Conservation (phyloP, 2,113 vertebrate species). For the Hemibagrus wyckioides region DNA sequence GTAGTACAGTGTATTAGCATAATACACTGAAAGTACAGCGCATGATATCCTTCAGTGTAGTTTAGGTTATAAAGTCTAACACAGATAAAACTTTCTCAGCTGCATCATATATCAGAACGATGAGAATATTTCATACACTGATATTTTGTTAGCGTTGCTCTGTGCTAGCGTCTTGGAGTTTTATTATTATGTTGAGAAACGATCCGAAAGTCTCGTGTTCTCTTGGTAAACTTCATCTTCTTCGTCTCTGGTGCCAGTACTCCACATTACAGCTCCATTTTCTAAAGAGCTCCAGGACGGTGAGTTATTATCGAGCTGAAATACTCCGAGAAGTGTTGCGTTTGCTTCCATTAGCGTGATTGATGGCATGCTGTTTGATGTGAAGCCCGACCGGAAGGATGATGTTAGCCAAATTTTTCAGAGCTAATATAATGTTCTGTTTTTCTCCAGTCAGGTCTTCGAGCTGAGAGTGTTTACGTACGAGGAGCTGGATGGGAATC, state of each 20-base stretch:
- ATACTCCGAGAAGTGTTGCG: not conserved
- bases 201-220: too few relatives aligned
- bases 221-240: not conserved
- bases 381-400: not conserved
- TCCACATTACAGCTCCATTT: not conserved
- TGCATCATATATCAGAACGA: too few relatives aligned
- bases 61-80: too few relatives aligned
- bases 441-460: not conserved
- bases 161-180: too few relatives aligned
- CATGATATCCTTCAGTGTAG: too few relatives aligned
- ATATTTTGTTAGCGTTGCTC: too few relatives aligned
- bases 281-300: not conserved
- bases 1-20: not conserved
- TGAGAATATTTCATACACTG: too few relatives aligned
- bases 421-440: not conserved
- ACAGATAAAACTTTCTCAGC: too few relatives aligned
- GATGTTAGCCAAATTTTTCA: not conserved
- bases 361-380: not conserved
- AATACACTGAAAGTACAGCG: not conserved
- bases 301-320: not conserved
- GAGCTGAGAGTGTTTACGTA: too few relatives aligned
- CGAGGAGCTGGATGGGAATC: not conserved
- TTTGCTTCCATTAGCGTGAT: constrained; percentile 9
- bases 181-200: too few relatives aligned
- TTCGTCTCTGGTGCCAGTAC: not conserved